Percentiles rank a stretch among this genome's conserved stretches.
phyloP scores from a whole-genome alignment of 2,888 invertebrate genomes.

The Rhingia campestris region DNA sequence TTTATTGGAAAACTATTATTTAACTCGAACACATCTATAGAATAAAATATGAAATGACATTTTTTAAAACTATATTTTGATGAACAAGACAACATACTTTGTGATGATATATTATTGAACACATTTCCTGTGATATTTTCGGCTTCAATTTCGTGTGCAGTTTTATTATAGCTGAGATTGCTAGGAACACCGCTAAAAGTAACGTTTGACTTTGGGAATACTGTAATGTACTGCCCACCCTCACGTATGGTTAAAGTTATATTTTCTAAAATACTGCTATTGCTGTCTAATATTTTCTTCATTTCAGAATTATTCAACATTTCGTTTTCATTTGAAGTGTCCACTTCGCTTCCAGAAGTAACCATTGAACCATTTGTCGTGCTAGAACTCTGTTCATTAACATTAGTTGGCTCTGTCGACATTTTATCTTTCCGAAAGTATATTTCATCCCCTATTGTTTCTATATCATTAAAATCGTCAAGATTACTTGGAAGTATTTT shows the following conservation, averaged over 20 bases:
- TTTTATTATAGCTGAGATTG: constrained; percentile 38
- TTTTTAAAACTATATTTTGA: not conserved
- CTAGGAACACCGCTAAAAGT: constrained; percentile 20
- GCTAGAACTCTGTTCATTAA: constrained; percentile 23
- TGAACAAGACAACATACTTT: not conserved
- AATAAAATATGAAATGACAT: not conserved
- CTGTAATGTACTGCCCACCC: constrained; percentile 74
- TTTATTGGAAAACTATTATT: not conserved
- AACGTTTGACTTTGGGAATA: constrained; percentile 60
- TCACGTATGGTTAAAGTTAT: constrained; percentile 76
- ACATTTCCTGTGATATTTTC: not conserved
- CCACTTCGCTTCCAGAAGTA: constrained; percentile 7
- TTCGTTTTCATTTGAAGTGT: constrained; percentile 20
- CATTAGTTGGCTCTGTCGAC: constrained; percentile 24
- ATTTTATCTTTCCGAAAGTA: constrained; percentile 76
- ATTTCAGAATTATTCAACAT: not conserved
- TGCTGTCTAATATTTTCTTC: constrained; percentile 22
- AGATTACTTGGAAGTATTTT: constrained; percentile 77
- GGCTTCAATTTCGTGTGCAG: not conserved
- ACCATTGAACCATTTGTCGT: constrained; percentile 22
- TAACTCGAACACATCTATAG: not conserved
- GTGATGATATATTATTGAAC: not conserved
- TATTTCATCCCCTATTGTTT: constrained; percentile 76
- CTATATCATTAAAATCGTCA: constrained; percentile 76
- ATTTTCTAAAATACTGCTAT: constrained; percentile 70